These are phyloP conservation scores for Apodemia hepburni DNA, from an alignment of 2,888 invertebrate species.

Conservation along the genomic window DNA sequence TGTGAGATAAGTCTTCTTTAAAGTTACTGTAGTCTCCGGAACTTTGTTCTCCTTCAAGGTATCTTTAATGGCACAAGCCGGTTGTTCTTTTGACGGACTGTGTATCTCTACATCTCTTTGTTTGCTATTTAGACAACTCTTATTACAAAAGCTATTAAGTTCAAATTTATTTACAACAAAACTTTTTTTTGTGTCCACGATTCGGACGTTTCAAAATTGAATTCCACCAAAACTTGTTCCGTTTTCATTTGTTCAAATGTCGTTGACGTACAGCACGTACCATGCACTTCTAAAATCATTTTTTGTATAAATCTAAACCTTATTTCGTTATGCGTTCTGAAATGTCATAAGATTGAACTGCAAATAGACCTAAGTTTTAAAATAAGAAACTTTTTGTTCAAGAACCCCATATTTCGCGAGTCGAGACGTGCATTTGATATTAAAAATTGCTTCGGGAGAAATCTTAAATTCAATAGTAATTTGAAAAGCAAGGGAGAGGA, in stretches of 20 bases:
- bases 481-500: slow-evolving; percentile 68
- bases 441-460: slow-evolving; percentile 69
- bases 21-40: slow-evolving; percentile 20
- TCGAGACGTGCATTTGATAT: slow-evolving; percentile 65
- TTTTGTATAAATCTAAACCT: slow-evolving; percentile 55
- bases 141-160: slow-evolving; percentile 37
- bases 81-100: slow-evolving; percentile 34
- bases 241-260: slow-evolving; percentile 48
- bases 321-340: slow-evolving; percentile 48
- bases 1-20: slow-evolving; percentile 13
- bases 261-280: slow-evolving; percentile 50
- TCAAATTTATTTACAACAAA: slow-evolving; percentile 31
- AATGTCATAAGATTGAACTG: slow-evolving; percentile 41
- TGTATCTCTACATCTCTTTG: slow-evolving; percentile 30
- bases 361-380: slow-evolving; percentile 37
- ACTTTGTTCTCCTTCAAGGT: slow-evolving; percentile 25
- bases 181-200: slow-evolving; percentile 29
- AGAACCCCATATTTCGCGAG: slow-evolving; percentile 46
- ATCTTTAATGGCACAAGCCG: slow-evolving; percentile 40
- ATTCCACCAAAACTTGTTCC: slow-evolving; percentile 63
- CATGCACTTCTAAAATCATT: slow-evolving; percentile 42
- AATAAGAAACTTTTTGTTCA: slow-evolving; percentile 47
- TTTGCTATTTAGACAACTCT: slow-evolving; percentile 26
- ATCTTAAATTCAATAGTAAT: slow-evolving; percentile 78
- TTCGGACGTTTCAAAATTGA: slow-evolving; percentile 43